Base-by-base conservation (phyloP, 92 coral and sea anemone species). In the Porites rus region DNA sequence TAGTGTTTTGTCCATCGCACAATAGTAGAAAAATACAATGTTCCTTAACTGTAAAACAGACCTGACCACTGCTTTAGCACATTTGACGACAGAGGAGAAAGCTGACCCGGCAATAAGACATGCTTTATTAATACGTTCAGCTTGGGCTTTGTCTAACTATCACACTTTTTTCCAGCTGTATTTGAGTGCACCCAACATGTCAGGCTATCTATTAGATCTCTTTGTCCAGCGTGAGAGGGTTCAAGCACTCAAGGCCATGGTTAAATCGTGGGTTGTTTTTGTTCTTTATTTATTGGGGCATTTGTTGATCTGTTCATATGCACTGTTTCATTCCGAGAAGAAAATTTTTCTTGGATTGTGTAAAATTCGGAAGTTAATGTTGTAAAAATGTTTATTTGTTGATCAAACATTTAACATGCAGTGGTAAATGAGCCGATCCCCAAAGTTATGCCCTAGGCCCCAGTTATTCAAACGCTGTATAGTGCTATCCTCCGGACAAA, bases 111-210 rank as follows among this genome's bases (percentile, higher is more conserved):
- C 91, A 72, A 97, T 97, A 84, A 88, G 91, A 89, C 97, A 97
- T 74, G 99, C 99, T 21, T 86, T 95, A 79, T 78, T 87, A 83
- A 77, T 95, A 77, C 96, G 98, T 90, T 93, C 99, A 72, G 98
- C 99, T 68, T 93, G 99, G 98, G 98, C 98, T 90, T 80, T 97
- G 93, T 97, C 98, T 93, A 97, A 97, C 85, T 97, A 97, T 93
- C 99, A 97, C 94, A 85, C 92, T 95, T 97, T 97, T 94, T 97
- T 97, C 98, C 97, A 95, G 95, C 98, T 97, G 72, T 97, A 97
- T 91, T 90, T 93, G 64, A 93, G 87, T 69, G 97, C 99, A 87
- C 99, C 99, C 85, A 97, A 93, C 89, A 97, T 97, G 99, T 92
- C 98, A 73, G 98, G 97, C 88, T 97, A 97, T 91, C 98, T 97